Conservation (phyloP, 2,797 vertebrate genomes). For the Argyrosomus regius region DNA sequence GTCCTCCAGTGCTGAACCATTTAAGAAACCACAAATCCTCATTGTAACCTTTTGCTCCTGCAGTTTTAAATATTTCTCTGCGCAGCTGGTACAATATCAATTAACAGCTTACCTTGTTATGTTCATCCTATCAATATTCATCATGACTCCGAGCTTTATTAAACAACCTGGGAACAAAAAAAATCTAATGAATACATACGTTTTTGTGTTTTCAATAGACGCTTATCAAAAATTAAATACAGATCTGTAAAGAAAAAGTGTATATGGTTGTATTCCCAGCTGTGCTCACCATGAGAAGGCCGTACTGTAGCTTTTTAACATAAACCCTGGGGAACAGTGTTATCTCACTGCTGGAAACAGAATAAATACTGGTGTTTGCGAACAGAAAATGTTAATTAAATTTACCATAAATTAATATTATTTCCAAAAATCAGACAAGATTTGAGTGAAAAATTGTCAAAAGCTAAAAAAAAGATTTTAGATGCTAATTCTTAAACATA, state of each 20-base stretch:
- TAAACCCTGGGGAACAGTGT: background rate
- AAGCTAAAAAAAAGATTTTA: too few relatives aligned
- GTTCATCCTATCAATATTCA: constrained; percentile 39
- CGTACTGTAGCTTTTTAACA: too few relatives aligned
- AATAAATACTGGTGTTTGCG: background rate
- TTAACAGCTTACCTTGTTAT: constrained; percentile 38
- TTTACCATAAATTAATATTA: background rate
- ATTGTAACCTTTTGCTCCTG: background rate
- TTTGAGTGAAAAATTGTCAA: too few relatives aligned
- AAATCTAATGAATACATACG: constrained; percentile 16
- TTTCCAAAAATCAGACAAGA: too few relatives aligned
- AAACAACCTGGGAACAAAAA: background rate
- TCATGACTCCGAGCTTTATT: constrained; percentile 20
- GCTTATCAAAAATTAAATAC: constrained; percentile 4
- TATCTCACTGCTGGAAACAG: background rate
- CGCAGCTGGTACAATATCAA: constrained; percentile 13
- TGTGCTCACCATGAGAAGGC: background rate
- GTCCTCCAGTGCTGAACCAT: background rate
- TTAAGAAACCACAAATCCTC: constrained; percentile 10
- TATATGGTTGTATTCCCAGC: background rate
- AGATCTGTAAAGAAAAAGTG: background rate
- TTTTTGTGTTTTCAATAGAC: background rate
- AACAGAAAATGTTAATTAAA: background rate
- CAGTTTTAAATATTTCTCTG: background rate
- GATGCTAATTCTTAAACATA: too few relatives aligned